A percentile compares a stretch with the other conserved stretches of the same genome.
phyloP scores from a whole-genome alignment of 2,113 vertebrate species.

The Catharus minimus region DNA sequence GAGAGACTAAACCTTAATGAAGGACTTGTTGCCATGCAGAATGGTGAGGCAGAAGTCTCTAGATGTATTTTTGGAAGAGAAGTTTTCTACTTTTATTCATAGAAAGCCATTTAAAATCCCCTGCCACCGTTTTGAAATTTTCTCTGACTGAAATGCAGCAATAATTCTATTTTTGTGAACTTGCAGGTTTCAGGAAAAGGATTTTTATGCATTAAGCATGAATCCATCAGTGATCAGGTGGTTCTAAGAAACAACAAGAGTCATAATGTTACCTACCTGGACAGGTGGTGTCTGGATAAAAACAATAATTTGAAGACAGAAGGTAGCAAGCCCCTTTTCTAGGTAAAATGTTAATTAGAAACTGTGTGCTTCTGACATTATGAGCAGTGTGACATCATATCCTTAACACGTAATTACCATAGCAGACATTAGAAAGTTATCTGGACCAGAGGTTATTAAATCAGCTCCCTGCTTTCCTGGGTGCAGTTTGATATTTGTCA shows the following conservation, averaged over 20 bases:
- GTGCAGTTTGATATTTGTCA: background rate
- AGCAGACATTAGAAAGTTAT: background rate
- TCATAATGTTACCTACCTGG: background rate
- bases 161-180: background rate
- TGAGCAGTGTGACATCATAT: conserved; percentile 14
- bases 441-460: background rate
- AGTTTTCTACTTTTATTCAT: background rate
- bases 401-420: conserved; percentile 1
- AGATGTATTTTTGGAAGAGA: background rate
- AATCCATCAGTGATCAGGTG: background rate
- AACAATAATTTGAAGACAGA: background rate
- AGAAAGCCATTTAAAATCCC: background rate
- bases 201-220: background rate
- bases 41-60: background rate
- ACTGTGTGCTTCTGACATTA: background rate
- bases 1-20: background rate
- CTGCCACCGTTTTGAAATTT: background rate
- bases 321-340: background rate
- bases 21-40: background rate
- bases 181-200: background rate
- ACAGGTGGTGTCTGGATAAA: background rate
- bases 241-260: background rate
- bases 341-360: background rate
- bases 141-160: background rate
- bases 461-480: background rate